These are phyloP conservation scores for Camponotus vicinus DNA, from an alignment of 1,140 invertebrate genomes.

Conservation along the genomic window DNA sequence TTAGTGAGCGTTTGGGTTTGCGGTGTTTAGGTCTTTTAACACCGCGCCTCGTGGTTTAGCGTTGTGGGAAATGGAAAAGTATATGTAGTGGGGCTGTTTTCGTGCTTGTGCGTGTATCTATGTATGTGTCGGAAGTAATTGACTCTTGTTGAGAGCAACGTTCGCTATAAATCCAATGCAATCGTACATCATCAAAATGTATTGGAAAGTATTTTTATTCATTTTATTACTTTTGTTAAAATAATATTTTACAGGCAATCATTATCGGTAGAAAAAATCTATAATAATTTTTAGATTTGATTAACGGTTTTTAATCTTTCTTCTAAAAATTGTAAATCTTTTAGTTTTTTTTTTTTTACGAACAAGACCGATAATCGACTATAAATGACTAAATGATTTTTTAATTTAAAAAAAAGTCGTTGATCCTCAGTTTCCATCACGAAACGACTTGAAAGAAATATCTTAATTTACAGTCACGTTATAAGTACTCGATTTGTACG, in stretches of 20 bases:
- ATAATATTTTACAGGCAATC: background rate
- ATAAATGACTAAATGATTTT: constrained; percentile 8
- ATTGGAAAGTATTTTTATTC: background rate
- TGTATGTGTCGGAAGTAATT: constrained; percentile 60
- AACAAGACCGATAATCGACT: background rate
- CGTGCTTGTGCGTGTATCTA: too few species aligned
- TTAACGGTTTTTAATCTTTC: background rate
- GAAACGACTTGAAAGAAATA: constrained; percentile 21
- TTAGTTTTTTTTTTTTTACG: background rate
- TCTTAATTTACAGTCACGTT: constrained; percentile 18
- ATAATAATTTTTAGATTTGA: constrained; percentile 1
- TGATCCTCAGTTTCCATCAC: background rate
- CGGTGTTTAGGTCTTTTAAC: constrained; percentile 77
- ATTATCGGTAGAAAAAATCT: background rate
- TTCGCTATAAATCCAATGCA: background rate
- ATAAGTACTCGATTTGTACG: constrained; percentile 52
- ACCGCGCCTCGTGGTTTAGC: constrained; percentile 66
- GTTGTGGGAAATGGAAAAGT: constrained; percentile 38
- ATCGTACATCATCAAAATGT: constrained; percentile 5
- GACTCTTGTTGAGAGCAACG: constrained; percentile 56
- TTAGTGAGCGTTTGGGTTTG: constrained; percentile 85
- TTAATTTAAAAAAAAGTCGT: constrained; percentile 17
- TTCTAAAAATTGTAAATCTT: background rate
- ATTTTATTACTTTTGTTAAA: background rate
- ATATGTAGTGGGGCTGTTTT: constrained; percentile 33